Percentiles rank a stretch among this genome's conserved stretches.
Evolutionary conservation across 2,888 invertebrate genomes (phyloP).

Genomic region (Girardia tigrina): DNA sequence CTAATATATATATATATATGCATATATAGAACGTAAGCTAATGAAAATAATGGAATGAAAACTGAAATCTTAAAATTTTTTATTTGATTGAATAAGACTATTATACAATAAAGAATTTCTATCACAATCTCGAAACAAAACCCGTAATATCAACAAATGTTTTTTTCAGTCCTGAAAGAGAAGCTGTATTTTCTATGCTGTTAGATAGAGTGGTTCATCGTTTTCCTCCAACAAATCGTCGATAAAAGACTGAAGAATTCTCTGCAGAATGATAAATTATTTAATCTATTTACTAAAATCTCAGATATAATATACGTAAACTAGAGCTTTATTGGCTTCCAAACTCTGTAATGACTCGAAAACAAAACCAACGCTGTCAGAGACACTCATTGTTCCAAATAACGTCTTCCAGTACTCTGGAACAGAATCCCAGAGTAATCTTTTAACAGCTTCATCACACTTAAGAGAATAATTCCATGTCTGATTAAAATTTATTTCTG

Average conservation of each 20-base stretch:
- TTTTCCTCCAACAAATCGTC: not conserved
- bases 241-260: not conserved
- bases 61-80: too few relatives aligned
- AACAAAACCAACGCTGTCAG: not conserved
- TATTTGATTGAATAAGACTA: too few relatives aligned
- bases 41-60: too few relatives aligned
- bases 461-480: not conserved
- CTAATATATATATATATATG: too few relatives aligned
- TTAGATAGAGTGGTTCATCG: not conserved
- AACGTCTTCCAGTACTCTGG: slow-evolving; percentile 15
- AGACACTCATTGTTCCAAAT: slow-evolving; percentile 1
- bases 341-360: slow-evolving; percentile 5
- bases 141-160: too few relatives aligned
- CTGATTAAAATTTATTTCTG: not conserved
- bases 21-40: too few relatives aligned
- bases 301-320: not conserved
- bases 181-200: too few relatives aligned
- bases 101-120: too few relatives aligned
- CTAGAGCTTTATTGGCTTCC: slow-evolving; percentile 1
- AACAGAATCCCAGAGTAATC: not conserved
- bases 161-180: too few relatives aligned
- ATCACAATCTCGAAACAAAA: too few relatives aligned
- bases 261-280: not conserved
- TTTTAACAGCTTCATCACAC: not conserved
- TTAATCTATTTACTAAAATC: not conserved